Conservation (phyloP, 2,797 vertebrate genomes). For the Scyliorhinus canicula region DNA sequence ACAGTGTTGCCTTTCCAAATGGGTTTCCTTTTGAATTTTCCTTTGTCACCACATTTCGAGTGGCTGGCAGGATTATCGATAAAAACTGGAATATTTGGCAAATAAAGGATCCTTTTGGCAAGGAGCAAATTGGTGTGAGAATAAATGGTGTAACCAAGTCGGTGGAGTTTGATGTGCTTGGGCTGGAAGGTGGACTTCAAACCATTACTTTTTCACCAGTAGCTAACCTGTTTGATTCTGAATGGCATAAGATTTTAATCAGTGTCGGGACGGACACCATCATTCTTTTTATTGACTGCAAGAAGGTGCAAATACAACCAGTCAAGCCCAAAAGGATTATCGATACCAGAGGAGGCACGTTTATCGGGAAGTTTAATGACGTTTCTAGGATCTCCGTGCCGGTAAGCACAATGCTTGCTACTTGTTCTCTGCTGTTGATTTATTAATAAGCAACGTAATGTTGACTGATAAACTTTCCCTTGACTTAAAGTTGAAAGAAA, state of each 20-base stretch:
- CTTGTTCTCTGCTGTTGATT: neutral
- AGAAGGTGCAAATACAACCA: conserved; percentile 60
- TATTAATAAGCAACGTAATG: neutral
- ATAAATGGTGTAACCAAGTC: conserved; percentile 70
- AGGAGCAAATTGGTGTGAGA: conserved; percentile 72
- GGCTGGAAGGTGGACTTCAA: conserved; percentile 56
- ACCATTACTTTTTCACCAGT: conserved; percentile 61
- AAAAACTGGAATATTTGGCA: conserved; percentile 84
- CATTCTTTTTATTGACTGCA: conserved; percentile 72
- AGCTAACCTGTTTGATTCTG: conserved; percentile 70
- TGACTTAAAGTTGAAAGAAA: neutral
- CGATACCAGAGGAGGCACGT: conserved; percentile 65
- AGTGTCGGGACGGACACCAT: conserved; percentile 62
- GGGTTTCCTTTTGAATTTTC: conserved; percentile 76
- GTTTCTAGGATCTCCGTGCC: conserved; percentile 68
- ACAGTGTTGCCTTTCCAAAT: conserved; percentile 69
- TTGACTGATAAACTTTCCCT: neutral
- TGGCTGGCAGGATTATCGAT: conserved; percentile 64
- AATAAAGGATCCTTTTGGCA: conserved; percentile 69
- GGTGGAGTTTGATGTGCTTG: conserved; percentile 71
- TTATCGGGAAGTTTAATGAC: conserved; percentile 74
- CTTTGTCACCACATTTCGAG: conserved; percentile 74
- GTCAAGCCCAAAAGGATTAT: conserved; percentile 62
- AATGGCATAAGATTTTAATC: conserved; percentile 75
- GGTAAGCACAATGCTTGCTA: conserved; percentile 57